phyloP scores from a whole-genome alignment of 1,140 invertebrate genomes.

The Drosophila simulans region DNA sequence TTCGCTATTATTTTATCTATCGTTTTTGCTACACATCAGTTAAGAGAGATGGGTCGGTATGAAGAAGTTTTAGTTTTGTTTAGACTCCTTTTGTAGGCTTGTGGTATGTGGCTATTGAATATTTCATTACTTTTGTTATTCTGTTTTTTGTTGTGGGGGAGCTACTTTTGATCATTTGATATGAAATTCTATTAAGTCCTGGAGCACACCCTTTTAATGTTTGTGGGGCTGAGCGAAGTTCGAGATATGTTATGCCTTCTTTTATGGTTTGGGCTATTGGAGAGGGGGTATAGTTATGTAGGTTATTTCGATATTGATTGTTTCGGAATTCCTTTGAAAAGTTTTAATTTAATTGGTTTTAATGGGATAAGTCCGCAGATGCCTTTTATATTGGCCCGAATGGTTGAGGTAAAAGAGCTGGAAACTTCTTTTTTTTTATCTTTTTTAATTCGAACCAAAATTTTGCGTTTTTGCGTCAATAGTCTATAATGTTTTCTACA shows the following conservation, averaged over 20 bases:
- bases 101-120: slow-evolving; percentile 15
- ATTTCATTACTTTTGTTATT: slow-evolving; percentile 11
- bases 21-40: slow-evolving; percentile 6
- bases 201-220: too few species aligned
- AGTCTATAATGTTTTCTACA: slow-evolving; percentile 3
- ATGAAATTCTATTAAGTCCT: too few species aligned
- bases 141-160: not conserved
- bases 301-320: too few species aligned
- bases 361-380: slow-evolving; percentile 9
- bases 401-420: slow-evolving; percentile 10
- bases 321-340: too few species aligned
- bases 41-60: not conserved
- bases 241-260: too few species aligned
- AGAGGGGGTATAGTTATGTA: too few species aligned
- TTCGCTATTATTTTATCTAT: not conserved
- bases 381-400: not conserved
- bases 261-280: too few species aligned
- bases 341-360: not conserved
- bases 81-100: slow-evolving; percentile 10
- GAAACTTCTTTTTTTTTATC: slow-evolving; percentile 9
- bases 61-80: slow-evolving; percentile 9
- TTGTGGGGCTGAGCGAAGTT: too few species aligned
- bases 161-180: too few species aligned
- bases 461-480: slow-evolving; percentile 11
- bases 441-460: slow-evolving; percentile 13